Percentiles rank a stretch among this genome's conserved stretches.
Conservation (phyloP, 2,797 vertebrate genomes). For the Alauda arvensis region DNA sequence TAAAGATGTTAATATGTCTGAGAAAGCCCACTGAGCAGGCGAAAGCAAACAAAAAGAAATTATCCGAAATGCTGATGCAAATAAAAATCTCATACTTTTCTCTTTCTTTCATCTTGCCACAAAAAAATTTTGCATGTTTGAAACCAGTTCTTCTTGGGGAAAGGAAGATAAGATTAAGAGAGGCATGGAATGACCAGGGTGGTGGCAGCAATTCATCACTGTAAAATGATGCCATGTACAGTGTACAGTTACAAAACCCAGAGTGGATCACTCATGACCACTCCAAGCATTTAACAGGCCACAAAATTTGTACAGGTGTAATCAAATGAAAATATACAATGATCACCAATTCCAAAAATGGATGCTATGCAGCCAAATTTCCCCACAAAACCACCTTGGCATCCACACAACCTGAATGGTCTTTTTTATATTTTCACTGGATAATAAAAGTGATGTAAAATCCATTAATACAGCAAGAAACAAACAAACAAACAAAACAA, state of each 20-base stretch:
- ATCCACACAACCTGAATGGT: neutral
- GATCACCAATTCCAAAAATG: neutral
- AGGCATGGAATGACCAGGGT: neutral
- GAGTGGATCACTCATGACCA: neutral
- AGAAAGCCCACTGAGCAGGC: neutral
- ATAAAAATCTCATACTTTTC: neutral
- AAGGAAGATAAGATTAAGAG: neutral
- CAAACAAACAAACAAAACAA: constrained; percentile 47
- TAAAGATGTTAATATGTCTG: neutral
- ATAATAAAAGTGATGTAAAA: constrained; percentile 59
- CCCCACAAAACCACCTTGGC: neutral
- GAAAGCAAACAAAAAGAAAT: neutral
- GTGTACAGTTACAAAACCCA: neutral
- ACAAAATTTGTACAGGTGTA: neutral
- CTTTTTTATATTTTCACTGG: constrained; percentile 32
- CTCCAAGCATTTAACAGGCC: neutral
- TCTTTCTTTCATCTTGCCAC: neutral
- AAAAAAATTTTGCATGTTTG: neutral
- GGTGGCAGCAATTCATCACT: neutral
- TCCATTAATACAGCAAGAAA: constrained; percentile 62
- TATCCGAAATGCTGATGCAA: neutral
- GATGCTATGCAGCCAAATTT: neutral
- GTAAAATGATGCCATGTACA: neutral
- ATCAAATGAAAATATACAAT: constrained; percentile 11
- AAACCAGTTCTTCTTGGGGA: neutral